Base-by-base conservation (phyloP, 2,113 vertebrate genomes). In the Haplochromis burtoni region DNA sequence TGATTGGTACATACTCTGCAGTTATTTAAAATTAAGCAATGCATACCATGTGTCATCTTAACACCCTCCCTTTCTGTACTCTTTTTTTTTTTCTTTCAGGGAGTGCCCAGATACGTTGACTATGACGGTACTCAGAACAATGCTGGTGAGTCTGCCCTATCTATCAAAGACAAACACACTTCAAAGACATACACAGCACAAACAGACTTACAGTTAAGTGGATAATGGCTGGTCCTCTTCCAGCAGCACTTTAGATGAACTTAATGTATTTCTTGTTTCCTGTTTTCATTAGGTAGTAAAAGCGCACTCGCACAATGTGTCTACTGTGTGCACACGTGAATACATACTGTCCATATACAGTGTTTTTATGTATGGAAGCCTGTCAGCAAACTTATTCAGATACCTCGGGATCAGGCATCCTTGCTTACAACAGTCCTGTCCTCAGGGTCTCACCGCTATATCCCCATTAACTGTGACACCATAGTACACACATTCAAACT, bases 51-150 rank as follows among this genome's bases (percentile, higher is more conserved):
- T 88, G 38, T 81, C 3, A 86, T 16, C 10, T 57, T 6, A 54
- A 8, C 51, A 45, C 1, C 0, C 1, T 45, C 26, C 1, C 17
- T 45, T 68, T 57, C 19, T 76, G 3, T 26, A 33, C 31, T 31
- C 31, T 59, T 2, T 17, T 31, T 19, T 68, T 71, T 2, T 17
- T 31, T 19, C 63, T 71, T 94, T 71, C 82, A 99, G 98, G 96
- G 97, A 98, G 84, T 97, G 97, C 4, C 96, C 96, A 26, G 97
- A 98, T 5, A 94, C 95, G 21, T 89, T 99, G 91, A 95, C 92
- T 4, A 91, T 99, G 93, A 99, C 98, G 0, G 80, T 99, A 88
- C 96, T 98, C 93, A 97, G 98, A 96, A 97, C 96, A 88, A 94
- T 96, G 0, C 94, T 96, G 94, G 98, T 99, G 94, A 98, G 96